Conservation (phyloP, 2,888 invertebrate genomes). For the Tinea semifulvella region DNA sequence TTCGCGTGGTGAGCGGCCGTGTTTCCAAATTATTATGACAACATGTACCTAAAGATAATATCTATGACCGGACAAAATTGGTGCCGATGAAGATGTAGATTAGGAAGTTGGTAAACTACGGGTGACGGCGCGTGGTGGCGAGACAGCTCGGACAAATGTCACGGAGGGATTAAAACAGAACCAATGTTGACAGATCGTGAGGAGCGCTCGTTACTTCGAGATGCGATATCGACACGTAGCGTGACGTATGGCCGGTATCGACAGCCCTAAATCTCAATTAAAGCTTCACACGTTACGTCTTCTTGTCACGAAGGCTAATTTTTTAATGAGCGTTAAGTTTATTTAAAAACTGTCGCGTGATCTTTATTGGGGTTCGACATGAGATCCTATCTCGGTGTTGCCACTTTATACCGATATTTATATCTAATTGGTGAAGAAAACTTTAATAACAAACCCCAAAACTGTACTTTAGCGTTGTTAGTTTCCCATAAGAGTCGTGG, state of each 20-base stretch:
- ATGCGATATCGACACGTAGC: slow-evolving; percentile 48
- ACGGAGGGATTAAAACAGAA: slow-evolving; percentile 6
- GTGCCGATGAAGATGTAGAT: slow-evolving; percentile 33
- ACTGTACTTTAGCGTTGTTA: slow-evolving; percentile 21
- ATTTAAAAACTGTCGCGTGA: slow-evolving; percentile 7
- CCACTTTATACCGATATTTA: neutral
- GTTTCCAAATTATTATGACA: slow-evolving; percentile 24
- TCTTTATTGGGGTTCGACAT: neutral
- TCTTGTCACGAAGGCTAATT: slow-evolving; percentile 9
- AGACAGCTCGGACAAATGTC: neutral
- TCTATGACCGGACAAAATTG: slow-evolving; percentile 16
- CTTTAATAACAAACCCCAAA: neutral
- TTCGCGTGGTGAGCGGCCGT: slow-evolving; percentile 1
- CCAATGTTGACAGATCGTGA: slow-evolving; percentile 17
- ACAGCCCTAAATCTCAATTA: slow-evolving; percentile 10
- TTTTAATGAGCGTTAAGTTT: neutral
- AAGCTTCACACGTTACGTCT: slow-evolving; percentile 9
- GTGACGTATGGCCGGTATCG: slow-evolving; percentile 37
- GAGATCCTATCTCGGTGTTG: slow-evolving; percentile 4
- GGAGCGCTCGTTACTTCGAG: slow-evolving; percentile 7
- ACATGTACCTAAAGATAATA: slow-evolving; percentile 24
- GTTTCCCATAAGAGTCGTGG: slow-evolving; percentile 19
- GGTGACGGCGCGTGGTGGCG: slow-evolving; percentile 28
- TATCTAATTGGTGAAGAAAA: slow-evolving; percentile 5
- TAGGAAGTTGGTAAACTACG: slow-evolving; percentile 27